Conservation (phyloP, 2,797 vertebrate species). For the Tauraco hartlaubi region DNA sequence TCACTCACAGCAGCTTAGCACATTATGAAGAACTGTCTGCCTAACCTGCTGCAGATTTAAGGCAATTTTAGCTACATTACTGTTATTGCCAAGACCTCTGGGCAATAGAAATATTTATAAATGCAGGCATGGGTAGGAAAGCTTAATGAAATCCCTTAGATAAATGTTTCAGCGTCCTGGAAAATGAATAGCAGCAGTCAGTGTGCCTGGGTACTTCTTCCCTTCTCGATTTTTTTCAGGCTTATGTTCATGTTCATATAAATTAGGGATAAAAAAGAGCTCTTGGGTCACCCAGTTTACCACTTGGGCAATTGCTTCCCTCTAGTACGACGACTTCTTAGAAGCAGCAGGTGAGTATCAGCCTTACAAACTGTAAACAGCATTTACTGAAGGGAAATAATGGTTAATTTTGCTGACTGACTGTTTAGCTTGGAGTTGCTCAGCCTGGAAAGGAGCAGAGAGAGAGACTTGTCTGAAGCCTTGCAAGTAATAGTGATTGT, state of each 20-base stretch:
- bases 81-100: constrained; percentile 37
- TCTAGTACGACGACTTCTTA: not conserved
- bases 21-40: not conserved
- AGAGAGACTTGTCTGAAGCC: not conserved
- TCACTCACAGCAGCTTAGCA: not conserved
- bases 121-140: not conserved
- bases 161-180: constrained; percentile 24
- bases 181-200: not conserved
- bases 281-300: not conserved
- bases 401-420: not conserved
- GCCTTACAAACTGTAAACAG: not conserved
- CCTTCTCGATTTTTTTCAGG: not conserved
- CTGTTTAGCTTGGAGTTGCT: not conserved
- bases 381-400: not conserved
- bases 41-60: constrained; percentile 51
- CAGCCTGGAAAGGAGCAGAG: not conserved
- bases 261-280: not conserved
- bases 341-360: not conserved
- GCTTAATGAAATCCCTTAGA: constrained; percentile 52
- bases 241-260: not conserved
- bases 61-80: constrained; percentile 63
- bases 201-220: not conserved
- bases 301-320: not conserved
- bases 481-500: not conserved
- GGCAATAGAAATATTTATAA: constrained; percentile 66